phyloP scores from a whole-genome alignment of 1,140 invertebrate genomes.

The Maniola jurtina region DNA sequence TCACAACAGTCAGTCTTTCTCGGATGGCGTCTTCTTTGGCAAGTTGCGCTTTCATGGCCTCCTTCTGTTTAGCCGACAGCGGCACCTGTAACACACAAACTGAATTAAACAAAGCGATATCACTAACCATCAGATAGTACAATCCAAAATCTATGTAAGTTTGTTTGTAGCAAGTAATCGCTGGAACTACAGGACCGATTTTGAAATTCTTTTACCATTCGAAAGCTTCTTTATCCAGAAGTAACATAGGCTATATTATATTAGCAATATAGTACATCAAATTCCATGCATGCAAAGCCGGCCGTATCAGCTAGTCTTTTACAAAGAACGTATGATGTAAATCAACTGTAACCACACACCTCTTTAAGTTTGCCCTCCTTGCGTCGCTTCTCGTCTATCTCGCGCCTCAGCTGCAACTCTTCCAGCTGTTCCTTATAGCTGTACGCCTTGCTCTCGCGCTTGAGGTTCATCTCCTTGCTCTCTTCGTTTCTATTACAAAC shows the following conservation, averaged over 20 bases:
- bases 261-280: no score
- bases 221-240: no score
- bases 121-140: no score
- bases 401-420: slow-evolving; percentile 93
- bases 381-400: slow-evolving; percentile 93
- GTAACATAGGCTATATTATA: no score
- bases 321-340: no score
- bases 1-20: slow-evolving; percentile 82
- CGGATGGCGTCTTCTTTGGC: slow-evolving; percentile 91
- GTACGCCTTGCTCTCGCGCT: slow-evolving; percentile 97
- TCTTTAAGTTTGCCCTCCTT: slow-evolving; percentile 89
- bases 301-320: no score
- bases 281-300: no score
- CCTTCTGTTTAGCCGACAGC: slow-evolving; percentile 93
- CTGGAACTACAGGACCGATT: no score
- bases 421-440: slow-evolving; percentile 98
- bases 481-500: slow-evolving; percentile 79
- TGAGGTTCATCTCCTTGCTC: slow-evolving; percentile 90
- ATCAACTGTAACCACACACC: slow-evolving; percentile 30
- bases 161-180: no score
- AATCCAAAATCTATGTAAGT: no score
- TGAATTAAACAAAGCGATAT: background rate
- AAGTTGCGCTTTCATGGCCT: slow-evolving; percentile 91
- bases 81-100: slow-evolving; percentile 42
- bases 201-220: no score